These are phyloP conservation scores for Zosterops hypoxanthus DNA, from an alignment of 2,113 vertebrate genomes.

Conservation along the genomic window DNA sequence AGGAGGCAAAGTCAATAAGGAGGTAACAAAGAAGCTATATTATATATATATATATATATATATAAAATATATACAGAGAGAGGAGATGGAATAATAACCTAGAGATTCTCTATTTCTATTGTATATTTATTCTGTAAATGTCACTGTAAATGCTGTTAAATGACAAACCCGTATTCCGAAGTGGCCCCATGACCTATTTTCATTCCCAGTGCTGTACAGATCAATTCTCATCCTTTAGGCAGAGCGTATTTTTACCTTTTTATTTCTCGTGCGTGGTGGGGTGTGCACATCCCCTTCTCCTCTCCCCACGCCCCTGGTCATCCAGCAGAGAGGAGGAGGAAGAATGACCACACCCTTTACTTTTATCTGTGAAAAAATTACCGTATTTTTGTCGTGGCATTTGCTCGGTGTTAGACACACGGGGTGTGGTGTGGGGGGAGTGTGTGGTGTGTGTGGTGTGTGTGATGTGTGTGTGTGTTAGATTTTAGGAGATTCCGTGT, in stretches of 20 bases:
- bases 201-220: slow-evolving; percentile 84
- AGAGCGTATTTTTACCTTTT: slow-evolving; percentile 78
- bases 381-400: slow-evolving; percentile 27
- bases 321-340: neutral
- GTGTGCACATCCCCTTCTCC: neutral
- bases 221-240: slow-evolving; percentile 84
- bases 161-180: slow-evolving; percentile 77
- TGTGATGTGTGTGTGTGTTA: neutral
- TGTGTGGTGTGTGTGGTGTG: too few relatives aligned
- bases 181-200: slow-evolving; percentile 83
- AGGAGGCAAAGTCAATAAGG: neutral
- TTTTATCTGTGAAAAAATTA: slow-evolving; percentile 32
- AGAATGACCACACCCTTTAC: neutral
- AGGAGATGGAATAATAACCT: slow-evolving; percentile 52
- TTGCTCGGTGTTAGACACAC: slow-evolving; percentile 13
- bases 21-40: neutral
- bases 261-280: slow-evolving; percentile 59
- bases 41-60: neutral
- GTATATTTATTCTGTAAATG: slow-evolving; percentile 91
- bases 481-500: neutral
- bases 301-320: neutral
- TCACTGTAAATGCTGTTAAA: slow-evolving; percentile 92
- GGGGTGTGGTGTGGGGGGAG: neutral
- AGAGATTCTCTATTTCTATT: slow-evolving; percentile 85
- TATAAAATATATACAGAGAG: neutral